Evolutionary conservation across 2,113 vertebrate genomes (phyloP).

Genomic region (Pagrus major): DNA sequence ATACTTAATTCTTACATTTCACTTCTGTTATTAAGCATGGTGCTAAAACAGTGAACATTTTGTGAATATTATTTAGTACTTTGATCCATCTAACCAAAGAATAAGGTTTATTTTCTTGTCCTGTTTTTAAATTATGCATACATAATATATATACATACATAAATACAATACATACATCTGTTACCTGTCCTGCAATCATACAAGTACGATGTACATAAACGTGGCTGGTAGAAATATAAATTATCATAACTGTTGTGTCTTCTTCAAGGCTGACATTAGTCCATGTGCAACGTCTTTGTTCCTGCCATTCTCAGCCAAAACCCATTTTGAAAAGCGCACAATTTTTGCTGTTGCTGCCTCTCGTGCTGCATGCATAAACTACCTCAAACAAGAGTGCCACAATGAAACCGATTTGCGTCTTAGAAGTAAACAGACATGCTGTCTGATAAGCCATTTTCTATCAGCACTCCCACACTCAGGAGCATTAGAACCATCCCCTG

Average conservation of each 20-base stretch:
- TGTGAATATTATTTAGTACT: not conserved
- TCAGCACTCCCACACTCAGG: constrained; percentile 41
- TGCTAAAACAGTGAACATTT: not conserved
- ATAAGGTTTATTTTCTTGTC: not conserved
- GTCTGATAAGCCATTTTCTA: constrained; percentile 50
- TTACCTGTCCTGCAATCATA: not conserved
- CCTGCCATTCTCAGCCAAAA: not conserved
- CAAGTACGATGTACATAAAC: not conserved
- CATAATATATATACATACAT: no score
- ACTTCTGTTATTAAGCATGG: not conserved
- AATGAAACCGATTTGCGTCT: constrained; percentile 29
- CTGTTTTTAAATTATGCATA: not conserved
- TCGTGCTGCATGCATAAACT: not conserved
- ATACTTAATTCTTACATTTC: no score
- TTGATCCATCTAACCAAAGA: not conserved
- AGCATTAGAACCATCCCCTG: constrained; percentile 36
- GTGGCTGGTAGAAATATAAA: not conserved
- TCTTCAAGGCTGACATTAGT: not conserved
- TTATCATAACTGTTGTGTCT: not conserved
- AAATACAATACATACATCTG: not conserved
- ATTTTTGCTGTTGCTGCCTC: not conserved
- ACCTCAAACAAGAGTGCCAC: constrained; percentile 16
- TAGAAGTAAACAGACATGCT: constrained; percentile 40
- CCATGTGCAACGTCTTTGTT: not conserved
- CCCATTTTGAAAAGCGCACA: not conserved